Evolutionary conservation across 2,797 vertebrate species (phyloP).

Genomic region (Oreochromis grahami): DNA sequence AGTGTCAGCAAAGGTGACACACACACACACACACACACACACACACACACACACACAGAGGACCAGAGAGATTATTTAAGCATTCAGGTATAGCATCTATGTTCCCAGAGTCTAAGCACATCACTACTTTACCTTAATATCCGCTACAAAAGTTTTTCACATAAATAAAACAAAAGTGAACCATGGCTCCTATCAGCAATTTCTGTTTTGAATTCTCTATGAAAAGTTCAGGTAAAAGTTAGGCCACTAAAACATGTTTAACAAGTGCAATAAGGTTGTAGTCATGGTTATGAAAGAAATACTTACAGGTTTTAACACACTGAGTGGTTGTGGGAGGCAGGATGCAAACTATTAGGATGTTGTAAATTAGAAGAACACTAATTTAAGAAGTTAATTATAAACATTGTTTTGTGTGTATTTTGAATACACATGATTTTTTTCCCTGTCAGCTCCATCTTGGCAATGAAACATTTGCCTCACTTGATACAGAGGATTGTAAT

Average conservation of each 20-base stretch:
- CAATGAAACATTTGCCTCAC: fast-evolving
- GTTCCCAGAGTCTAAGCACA: background rate
- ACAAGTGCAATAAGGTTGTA: background rate
- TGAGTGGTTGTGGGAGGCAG: background rate
- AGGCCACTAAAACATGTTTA: fast-evolving
- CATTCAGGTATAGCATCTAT: background rate
- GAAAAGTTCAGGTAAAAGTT: background rate
- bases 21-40: background rate
- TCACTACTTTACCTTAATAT: background rate
- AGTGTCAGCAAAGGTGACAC: constrained; percentile 57
- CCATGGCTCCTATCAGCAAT: background rate
- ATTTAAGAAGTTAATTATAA: background rate
- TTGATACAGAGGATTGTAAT: background rate
- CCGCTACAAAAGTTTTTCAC: background rate
- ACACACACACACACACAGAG: background rate
- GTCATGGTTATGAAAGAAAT: background rate
- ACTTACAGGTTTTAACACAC: background rate
- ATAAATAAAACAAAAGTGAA: background rate
- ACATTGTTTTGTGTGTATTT: background rate
- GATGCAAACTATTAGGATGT: background rate
- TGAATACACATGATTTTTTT: background rate
- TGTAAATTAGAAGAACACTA: background rate
- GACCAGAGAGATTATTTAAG: background rate
- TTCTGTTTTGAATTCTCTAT: background rate
- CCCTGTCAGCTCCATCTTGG: background rate